Base-by-base conservation (phyloP, 2,797 vertebrate genomes). In the Linurgus olivaceus region DNA sequence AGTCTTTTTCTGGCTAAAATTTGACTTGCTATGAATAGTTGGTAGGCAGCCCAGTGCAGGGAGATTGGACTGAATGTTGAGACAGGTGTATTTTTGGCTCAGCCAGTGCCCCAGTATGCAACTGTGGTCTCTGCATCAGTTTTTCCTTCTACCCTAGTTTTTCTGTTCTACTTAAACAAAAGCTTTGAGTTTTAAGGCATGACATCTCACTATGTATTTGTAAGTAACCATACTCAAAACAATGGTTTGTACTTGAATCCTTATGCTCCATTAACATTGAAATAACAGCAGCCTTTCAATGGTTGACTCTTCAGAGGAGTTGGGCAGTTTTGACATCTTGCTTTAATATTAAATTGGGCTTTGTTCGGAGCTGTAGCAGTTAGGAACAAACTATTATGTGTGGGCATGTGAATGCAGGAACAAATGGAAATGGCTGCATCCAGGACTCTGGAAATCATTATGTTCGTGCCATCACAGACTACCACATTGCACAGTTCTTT, bases 31-130 rank as follows among this genome's bases (percentile, higher is more conserved):
- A 66, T 93, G 87, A 95, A 92, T 94, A 96, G 91, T 75, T 94
- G 76, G 78, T 81, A 54, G 50, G 58, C 72, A 92, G 94, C 92
- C 81, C 81, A 87, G 91, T 88, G 62, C 79, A 84, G 59, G 63
- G 73, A 78, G 78, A 83, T 75, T 94, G 82, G 51, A 83, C 66
- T 83, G 55, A 89, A 44, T 73, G 70, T 75, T 80, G 79, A 91
- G 85, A 68, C 78, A 96, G 90, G 92, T 97, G 92, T 96, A 93
- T 96, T 97, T 97, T 93, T 95, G 88, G 78, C 89, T 94, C 70
- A 75, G 75, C 33, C 29, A 38, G 78, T 0, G 13, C 33, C 72
- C 62, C 62, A 37, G 37, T 75, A 63, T 91, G 75, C 75, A 91
- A 70, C 8, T 65, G 40, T 92, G 47, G 26, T 83, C 75, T 80